Evolutionary conservation across 2,888 invertebrate genomes (phyloP).

Genomic region (Stenotaenia linearis): DNA sequence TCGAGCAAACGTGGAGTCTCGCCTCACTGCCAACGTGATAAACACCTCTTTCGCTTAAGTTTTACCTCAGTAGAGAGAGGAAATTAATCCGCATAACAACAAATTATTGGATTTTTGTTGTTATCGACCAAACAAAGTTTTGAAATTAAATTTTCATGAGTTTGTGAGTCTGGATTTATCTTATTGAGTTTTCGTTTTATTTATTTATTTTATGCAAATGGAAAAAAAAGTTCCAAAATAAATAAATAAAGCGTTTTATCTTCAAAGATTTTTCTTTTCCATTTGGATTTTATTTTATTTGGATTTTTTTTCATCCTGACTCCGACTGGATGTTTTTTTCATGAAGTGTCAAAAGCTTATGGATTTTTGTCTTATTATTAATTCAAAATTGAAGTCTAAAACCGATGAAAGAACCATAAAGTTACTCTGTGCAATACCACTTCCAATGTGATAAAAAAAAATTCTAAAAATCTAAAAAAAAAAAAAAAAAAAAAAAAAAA

Average conservation of each 20-base stretch:
- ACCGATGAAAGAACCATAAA: not conserved
- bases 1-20: not conserved
- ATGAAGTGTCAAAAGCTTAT: not conserved
- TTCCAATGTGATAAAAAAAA: not conserved
- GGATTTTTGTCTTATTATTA: not conserved
- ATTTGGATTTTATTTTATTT: not conserved
- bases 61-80: not conserved
- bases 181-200: too few species aligned
- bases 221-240: not conserved
- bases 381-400: not conserved
- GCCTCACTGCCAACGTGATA: constrained; percentile 6
- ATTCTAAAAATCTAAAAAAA: not conserved
- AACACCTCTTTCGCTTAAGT: not conserved
- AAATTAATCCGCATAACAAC: not conserved
- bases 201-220: too few species aligned
- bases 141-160: too few species aligned
- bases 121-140: not conserved
- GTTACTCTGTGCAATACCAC: not conserved
- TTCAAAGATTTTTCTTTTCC: not conserved
- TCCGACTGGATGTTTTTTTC: not conserved
- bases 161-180: too few species aligned
- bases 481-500: too few species aligned
- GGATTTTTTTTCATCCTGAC: too few species aligned
- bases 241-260: not conserved
- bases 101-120: not conserved